Evolutionary conservation across 2,888 invertebrate genomes (phyloP).

Genomic region (Melinaea menophilus): DNA sequence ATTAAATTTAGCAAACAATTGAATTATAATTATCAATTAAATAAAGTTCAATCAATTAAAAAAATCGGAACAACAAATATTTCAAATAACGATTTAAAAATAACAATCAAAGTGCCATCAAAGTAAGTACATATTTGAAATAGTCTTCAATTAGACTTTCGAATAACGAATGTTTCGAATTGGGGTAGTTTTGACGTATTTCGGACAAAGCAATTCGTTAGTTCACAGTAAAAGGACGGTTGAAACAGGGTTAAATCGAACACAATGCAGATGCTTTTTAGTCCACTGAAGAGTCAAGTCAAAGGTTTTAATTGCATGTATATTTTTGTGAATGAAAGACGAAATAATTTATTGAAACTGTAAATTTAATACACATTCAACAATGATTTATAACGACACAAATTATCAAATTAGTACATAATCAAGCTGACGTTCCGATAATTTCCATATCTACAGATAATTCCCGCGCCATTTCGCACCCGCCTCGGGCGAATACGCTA

Average conservation of each 20-base stretch:
- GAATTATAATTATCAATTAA: no score
- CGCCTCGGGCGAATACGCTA: constrained; percentile 16
- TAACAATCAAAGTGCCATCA: no score
- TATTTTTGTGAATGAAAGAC: constrained; percentile 9
- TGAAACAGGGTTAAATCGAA: neutral
- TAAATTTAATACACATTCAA: neutral
- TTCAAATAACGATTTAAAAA: no score
- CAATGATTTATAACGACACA: neutral
- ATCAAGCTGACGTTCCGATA: constrained; percentile 4
- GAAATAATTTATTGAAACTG: no score
- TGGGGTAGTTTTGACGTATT: neutral
- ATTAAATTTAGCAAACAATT: no score
- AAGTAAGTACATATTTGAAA: neutral
- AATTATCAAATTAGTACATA: constrained; percentile 5
- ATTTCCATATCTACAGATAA: constrained; percentile 7
- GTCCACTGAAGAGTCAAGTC: neutral
- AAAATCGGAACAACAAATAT: no score
- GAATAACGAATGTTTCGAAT: neutral
- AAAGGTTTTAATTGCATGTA: constrained; percentile 4
- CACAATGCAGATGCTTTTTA: neutral
- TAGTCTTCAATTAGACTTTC: constrained; percentile 2
- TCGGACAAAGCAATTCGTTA: constrained; percentile 7
- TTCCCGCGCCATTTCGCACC: constrained; percentile 9
- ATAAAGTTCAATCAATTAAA: no score
- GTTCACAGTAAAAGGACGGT: neutral